Base-by-base conservation (phyloP, 2,113 vertebrate species). In the Mirza zaza region DNA sequence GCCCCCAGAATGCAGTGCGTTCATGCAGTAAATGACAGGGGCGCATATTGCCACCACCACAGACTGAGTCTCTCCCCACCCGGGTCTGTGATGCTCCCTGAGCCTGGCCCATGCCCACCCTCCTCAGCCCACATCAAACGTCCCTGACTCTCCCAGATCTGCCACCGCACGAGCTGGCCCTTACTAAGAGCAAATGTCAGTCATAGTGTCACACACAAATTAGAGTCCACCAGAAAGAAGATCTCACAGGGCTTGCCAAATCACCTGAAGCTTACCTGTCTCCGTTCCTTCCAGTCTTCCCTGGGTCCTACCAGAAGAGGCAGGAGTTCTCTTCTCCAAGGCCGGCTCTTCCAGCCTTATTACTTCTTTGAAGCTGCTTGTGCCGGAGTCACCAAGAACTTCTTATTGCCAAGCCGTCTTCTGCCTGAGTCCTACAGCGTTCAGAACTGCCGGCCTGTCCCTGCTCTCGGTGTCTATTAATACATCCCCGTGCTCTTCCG, bases 201-300 rank as follows among this genome's bases (percentile, higher is more conserved):
- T 29, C 8, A 4, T 1, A 8, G 32, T n/a, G 12, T 29, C 14
- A 52, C 1, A 12, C 21, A 48, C 39, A 71, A 61, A 34, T 79
- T 29, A 87, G 75, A 95, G 82, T 57, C 25, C 27, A 73, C 14
- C 29, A 13, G 48, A 70, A 79, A 55, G 65, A 95, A 93, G 88
- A 82, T 32, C 23, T 17, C 34, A 59, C 8, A 61, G 3, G 6
- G 50, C 52, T 59, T 76, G 6, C 15, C 39, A 76, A 79, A 50
- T 42, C 12, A 4, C 12, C 45, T 32, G 5, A 12, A 18, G 6
- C 32, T 57, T 59, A 10, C 45, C 61, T 67, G 20, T 25, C 59
- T 73, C 52, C 42, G 10, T 39, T 50, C 59, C 81, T 70, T 50
- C 55, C 34, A 21, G 9, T 42, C 8, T 27, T 55, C 55, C 42